Evolutionary conservation across 2,113 vertebrate species (phyloP), one percentile per base, ranked within the genome.

Genomic region (Heterotis niloticus): DNA sequence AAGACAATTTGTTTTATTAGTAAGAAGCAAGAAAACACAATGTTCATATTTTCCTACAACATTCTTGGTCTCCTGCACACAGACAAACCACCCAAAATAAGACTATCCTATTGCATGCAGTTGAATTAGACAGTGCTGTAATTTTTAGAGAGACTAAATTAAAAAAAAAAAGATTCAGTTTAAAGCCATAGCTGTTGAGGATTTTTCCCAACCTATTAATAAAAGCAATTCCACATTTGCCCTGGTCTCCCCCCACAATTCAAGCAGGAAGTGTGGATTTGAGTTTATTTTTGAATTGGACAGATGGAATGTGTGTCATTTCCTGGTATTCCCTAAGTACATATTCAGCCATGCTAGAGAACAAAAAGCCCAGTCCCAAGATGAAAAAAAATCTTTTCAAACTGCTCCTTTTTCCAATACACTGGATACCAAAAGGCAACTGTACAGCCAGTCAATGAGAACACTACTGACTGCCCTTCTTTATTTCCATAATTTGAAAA

Each of bases 291-390:
- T 94, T 89, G 90, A 94, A 91, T 88, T 82, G 74, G 88, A 83
- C 88, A 87, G 87, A 91, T 92, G 91, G 91, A 93, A 92, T 88
- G 91, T 86, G 84, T 93, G 90, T 91, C 89, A 93, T 94, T 95
- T 94, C 93, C 92, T 92, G 92, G 90, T 91, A 82, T 89, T 90
- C 85, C 90, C 86, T 80, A 86, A 88, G 86, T 90, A 89, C 90
- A 90, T 89, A 89, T 87, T 88, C 90, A 91, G 76, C 76, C 77
- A 71, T 85, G 85, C 88, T 84, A 72, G 85, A 79, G 82, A 88
- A 91, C 89, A 89, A 90, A 88, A 87, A 85, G 87, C 90, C 85
- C 82, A 87, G 87, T 88, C 86, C 82, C 77, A 83, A 90, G 85
- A 88, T 88, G 86, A 89, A 84, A 83, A 90, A 90, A 44, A 44